Base-by-base conservation (phyloP, 2,113 vertebrate species). In the Scytalopus superciliaris region DNA sequence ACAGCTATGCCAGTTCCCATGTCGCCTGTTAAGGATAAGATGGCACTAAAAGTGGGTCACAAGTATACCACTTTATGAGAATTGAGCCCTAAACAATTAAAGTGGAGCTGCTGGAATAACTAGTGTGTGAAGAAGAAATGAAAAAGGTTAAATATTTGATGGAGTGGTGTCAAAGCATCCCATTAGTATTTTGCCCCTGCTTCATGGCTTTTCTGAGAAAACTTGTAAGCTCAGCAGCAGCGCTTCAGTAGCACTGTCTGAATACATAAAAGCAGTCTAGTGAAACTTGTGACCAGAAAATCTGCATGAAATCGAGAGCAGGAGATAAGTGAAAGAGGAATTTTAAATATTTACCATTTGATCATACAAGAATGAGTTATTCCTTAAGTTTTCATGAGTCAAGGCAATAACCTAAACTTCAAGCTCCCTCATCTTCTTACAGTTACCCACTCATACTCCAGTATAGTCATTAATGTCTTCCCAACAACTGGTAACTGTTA, bases 141-240 rank as follows among this genome's bases (percentile, higher is more conserved):
- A 90, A 70, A 89, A 85, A 93, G 93, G 90, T 94, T 95, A 96
- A 95, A 95, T 96, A 95, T 95, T 96, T 95, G 94, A 96, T 90
- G 69, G 96, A 96, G 64, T 47, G 30, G 60, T 96, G 86, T 96
- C 92, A 92, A 72, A 97, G 53, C 64, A 93, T 68, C 88, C 80
- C 85, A 93, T 97, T 92, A 96, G 76, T 87, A 78, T 92, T 84
- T 96, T 90, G 64, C 37, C 73, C 62, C 79, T 25, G 60, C 50
- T 94, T 93, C 79, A 27, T 74, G 63, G 87, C 59, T 97, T 94
- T 92, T 90, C 90, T 84, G 90, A 68, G 83, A 68, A 87, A 93
- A 92, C 64, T 53, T 86, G 64, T 94, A 92, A 67, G 72, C 85
- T 97, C 94, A 90, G 92, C 85, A 88, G 78, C 78, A 94, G 85